These are phyloP conservation scores for Pachyuromys duprasi DNA, from an alignment of 2,797 vertebrate species.

Conservation along the genomic window DNA sequence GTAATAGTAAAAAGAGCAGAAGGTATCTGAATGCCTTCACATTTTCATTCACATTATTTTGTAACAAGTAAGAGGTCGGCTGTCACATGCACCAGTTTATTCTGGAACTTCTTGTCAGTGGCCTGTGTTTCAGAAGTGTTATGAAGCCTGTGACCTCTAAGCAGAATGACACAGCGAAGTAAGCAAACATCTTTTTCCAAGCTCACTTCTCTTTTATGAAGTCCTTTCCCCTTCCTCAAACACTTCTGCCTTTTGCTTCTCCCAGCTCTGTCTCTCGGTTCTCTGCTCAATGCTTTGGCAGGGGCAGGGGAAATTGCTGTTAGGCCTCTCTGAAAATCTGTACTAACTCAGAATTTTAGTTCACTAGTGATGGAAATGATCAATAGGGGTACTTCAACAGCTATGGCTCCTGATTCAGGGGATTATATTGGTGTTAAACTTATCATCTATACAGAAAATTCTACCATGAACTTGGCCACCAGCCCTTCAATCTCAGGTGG, in stretches of 20 bases:
- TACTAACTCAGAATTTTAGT: slow-evolving; percentile 32
- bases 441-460: background rate
- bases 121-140: slow-evolving; percentile 34
- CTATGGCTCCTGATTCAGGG: background rate
- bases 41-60: background rate
- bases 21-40: background rate
- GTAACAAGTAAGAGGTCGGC: background rate
- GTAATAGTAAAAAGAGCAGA: background rate
- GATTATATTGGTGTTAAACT: slow-evolving; percentile 45
- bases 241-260: background rate
- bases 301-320: background rate
- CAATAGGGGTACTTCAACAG: background rate
- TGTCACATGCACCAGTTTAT: background rate
- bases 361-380: background rate
- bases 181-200: background rate
- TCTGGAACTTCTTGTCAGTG: background rate
- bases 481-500: background rate
- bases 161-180: background rate
- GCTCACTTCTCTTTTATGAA: slow-evolving; percentile 43
- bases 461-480: background rate
- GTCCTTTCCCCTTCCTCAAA: background rate
- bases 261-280: background rate
- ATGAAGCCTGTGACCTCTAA: slow-evolving; percentile 16
- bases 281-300: background rate
- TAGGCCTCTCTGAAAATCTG: background rate